Percentiles rank a stretch among this genome's conserved stretches.
phyloP scores from a whole-genome alignment of 2,888 invertebrate species.

The Rhagophthalmus giganteus region DNA sequence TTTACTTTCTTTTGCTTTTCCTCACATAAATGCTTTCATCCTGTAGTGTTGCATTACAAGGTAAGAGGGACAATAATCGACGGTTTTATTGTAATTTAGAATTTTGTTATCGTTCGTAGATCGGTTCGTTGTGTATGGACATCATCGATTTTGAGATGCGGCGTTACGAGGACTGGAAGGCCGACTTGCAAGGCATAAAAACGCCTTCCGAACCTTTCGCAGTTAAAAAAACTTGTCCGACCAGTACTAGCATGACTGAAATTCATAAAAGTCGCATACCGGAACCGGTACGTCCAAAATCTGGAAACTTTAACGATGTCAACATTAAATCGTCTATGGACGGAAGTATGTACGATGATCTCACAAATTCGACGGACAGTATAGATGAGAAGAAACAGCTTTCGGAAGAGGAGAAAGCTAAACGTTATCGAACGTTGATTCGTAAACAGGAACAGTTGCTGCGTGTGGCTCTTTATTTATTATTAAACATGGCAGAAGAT shows the following conservation, averaged over 20 bases:
- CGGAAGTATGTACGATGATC: conserved; percentile 68
- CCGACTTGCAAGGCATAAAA: conserved; percentile 65
- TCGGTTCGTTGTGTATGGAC: conserved; percentile 95
- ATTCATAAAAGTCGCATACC: conserved; percentile 71
- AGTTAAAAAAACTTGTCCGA: conserved; percentile 51
- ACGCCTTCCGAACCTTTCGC: conserved; percentile 53
- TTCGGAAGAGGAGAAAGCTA: conserved; percentile 56
- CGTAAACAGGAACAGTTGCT: conserved; percentile 93
- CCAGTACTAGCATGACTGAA: conserved; percentile 61
- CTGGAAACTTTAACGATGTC: conserved; percentile 67
- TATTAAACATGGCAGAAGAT: conserved; percentile 95
- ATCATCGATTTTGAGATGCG: conserved; percentile 93
- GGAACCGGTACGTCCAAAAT: conserved; percentile 74
- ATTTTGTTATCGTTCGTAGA: too few relatives aligned
- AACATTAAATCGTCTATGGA: conserved; percentile 63
- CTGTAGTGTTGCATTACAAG: conserved; percentile 93
- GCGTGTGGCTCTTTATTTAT: conserved; percentile 87
- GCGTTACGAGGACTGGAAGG: conserved; percentile 91
- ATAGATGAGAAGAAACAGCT: conserved; percentile 52
- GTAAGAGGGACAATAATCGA: too few relatives aligned
- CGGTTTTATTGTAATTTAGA: too few relatives aligned
- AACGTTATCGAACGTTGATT: conserved; percentile 84
- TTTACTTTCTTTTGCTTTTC: conserved; percentile 98
- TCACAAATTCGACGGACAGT: conserved; percentile 53
- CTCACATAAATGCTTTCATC: conserved; percentile 92